Base-by-base conservation (phyloP, 2,113 vertebrate genomes). In the Oncorhynchus keta region DNA sequence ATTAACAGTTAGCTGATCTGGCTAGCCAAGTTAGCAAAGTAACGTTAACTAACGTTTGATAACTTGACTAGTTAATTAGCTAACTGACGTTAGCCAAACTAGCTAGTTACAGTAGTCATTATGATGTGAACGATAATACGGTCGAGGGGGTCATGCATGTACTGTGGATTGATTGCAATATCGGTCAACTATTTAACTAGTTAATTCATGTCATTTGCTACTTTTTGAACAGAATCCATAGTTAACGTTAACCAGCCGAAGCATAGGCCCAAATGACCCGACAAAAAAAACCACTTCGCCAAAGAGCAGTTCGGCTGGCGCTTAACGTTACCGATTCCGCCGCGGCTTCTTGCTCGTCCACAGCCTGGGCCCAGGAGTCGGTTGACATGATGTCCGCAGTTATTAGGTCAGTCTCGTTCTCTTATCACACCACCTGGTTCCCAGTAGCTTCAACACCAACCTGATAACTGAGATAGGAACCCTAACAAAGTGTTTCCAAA, bases 241-340 rank as follows among this genome's bases (percentile, higher is more conserved):
- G 61, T 22, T 45, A 45, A 45, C 39, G 39, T 45, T 64, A 26
- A 26, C 61, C 9, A 18, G 16, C 24, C 16, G 20, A 24, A 12
- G 20, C 18, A 73, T 20, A 30, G 9, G 65, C 64, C 18, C 0
- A 57, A 57, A 24, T 49, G 5, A 6, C 5, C 3, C 3, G 2
- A n/a, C 0, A 45, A 28, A 28, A 28, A 28, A 24, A 24, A 24
- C 24, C 39, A 45, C 39, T 68, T 35, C 7, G 1, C 22, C n/a
- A 22, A 28, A 76, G 55, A 18, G 81, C 68, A 30, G 24, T 75
- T 79, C 85, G 88, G 84, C 85, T 79, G n/a, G 73, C 12, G 84
- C 94, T 93, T 91, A 97, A 96, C 91, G 97, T 93, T 91, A 97
- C 97, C 91, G 97, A 98, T 86, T 95, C 95, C 0, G 96, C 96